Percentiles rank a stretch among this genome's conserved stretches.
Conservation (phyloP, 2,888 invertebrate genomes). For the Stictocephala bisonia region DNA sequence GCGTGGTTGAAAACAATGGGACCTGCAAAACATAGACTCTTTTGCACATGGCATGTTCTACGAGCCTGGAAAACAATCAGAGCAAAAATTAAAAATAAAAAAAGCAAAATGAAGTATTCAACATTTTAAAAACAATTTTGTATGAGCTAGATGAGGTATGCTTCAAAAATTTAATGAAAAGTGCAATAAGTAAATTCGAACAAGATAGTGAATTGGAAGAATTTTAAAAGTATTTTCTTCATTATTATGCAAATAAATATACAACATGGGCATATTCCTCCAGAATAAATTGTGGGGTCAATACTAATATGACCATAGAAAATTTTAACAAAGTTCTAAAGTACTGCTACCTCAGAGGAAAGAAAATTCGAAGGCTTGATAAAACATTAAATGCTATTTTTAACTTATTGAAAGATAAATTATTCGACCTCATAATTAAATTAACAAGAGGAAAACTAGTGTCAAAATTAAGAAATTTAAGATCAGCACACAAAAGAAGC, state of each 20-base stretch:
- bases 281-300: conserved; percentile 33
- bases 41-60: conserved; percentile 59
- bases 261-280: conserved; percentile 46
- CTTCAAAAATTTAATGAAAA: neutral
- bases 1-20: conserved; percentile 56
- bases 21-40: conserved; percentile 44
- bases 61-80: conserved; percentile 19
- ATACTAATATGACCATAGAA: conserved; percentile 45
- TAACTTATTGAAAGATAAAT: conserved; percentile 41
- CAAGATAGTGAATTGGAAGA: neutral
- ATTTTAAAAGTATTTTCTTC: conserved; percentile 53
- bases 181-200: neutral
- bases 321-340: conserved; percentile 45
- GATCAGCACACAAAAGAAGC: conserved; percentile 17
- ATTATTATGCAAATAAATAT: conserved; percentile 46
- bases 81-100: neutral
- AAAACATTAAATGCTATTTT: conserved; percentile 33
- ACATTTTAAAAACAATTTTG: neutral
- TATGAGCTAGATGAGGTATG: neutral
- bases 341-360: conserved; percentile 38
- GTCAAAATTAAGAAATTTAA: conserved; percentile 2
- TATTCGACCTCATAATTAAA: conserved; percentile 26
- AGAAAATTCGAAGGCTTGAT: conserved; percentile 37
- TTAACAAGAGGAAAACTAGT: conserved; percentile 8
- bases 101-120: neutral